A percentile compares a stretch with the other conserved stretches of the same genome.
phyloP scores from a whole-genome alignment of 2,888 invertebrate species.

The Drosophila kambysellisi region DNA sequence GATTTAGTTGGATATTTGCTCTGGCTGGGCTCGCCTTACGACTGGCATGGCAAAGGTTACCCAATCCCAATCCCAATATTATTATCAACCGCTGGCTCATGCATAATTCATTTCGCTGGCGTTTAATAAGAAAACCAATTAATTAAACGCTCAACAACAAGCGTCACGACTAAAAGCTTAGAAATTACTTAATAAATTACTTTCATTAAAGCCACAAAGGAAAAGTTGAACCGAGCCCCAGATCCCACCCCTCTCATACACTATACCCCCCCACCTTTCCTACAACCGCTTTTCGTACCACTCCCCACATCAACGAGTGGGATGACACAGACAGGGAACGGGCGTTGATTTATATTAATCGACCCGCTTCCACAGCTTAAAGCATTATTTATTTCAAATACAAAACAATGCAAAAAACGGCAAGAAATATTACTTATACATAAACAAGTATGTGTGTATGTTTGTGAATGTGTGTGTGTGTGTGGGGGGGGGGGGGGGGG shows the following conservation, averaged over 20 bases:
- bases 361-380: constrained; percentile 63
- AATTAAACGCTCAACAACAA: constrained; percentile 71
- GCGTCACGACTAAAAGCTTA: constrained; percentile 76
- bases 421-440: constrained; percentile 37
- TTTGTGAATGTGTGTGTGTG: not conserved
- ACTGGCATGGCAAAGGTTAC: constrained; percentile 26
- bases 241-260: constrained; percentile 4
- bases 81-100: constrained; percentile 38
- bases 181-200: constrained; percentile 79
- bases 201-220: constrained; percentile 75
- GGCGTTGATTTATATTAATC: constrained; percentile 77
- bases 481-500: not conserved
- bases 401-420: constrained; percentile 58
- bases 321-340: constrained; percentile 60
- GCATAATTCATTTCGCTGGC: constrained; percentile 67
- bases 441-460: not conserved
- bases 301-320: constrained; percentile 11
- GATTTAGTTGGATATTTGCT: constrained; percentile 7
- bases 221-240: constrained; percentile 59
- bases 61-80: constrained; percentile 37
- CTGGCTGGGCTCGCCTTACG: constrained; percentile 7
- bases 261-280: constrained; percentile 3
- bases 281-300: not conserved
- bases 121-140: constrained; percentile 75
- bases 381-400: constrained; percentile 70